phyloP scores from a whole-genome alignment of 53 echinoderm and acorn worm species.

The Apostichopus leukothele region DNA sequence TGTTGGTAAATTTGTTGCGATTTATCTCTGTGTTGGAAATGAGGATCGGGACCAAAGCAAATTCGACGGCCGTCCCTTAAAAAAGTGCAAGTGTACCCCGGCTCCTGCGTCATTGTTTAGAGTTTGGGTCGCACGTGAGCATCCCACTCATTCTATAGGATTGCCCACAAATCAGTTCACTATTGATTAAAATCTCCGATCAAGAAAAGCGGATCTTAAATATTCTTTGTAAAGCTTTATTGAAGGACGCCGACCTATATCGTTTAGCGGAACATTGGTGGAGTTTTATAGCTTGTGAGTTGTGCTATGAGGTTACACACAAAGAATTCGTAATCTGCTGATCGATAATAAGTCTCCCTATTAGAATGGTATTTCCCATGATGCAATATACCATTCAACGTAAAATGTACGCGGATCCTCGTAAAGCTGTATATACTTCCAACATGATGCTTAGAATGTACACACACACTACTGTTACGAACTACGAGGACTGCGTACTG shows the following conservation, averaged over 20 bases:
- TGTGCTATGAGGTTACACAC: slow-evolving; percentile 18
- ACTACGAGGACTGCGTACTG: no score
- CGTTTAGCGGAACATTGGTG: neutral
- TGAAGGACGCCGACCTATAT: neutral
- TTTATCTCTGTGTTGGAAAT: no score
- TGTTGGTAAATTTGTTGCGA: no score
- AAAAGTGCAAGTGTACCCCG: no score
- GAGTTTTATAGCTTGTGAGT: neutral
- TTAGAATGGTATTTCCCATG: slow-evolving; percentile 64
- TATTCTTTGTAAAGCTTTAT: neutral
- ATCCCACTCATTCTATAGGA: no score
- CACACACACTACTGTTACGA: neutral
- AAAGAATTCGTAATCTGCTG: slow-evolving; percentile 37
- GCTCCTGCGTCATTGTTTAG: no score
- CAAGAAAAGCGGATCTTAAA: no score
- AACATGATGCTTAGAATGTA: neutral
- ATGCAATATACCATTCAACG: slow-evolving; percentile 37
- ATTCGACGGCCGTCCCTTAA: no score
- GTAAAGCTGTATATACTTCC: neutral
- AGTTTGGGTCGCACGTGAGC: no score
- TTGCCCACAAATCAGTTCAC: no score
- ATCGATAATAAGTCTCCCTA: slow-evolving; percentile 57
- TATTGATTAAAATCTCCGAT: no score
- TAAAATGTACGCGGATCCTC: slow-evolving; percentile 12
- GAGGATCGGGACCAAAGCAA: no score